phyloP scores from a whole-genome alignment of 2,888 invertebrate genomes.

The Rotaria magnacalcarata region DNA sequence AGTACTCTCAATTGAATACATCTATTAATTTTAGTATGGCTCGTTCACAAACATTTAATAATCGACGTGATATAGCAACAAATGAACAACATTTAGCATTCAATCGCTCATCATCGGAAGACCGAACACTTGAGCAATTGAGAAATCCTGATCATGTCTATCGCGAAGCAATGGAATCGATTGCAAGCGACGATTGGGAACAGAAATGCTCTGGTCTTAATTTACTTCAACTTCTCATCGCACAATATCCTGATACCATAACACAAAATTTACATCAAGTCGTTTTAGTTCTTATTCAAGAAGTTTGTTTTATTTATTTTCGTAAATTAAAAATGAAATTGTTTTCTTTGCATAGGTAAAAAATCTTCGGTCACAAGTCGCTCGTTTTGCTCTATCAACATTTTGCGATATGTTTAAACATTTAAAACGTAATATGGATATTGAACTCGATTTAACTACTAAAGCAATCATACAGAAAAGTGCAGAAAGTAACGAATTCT shows the following conservation, averaged over 20 bases:
- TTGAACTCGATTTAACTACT: conserved; percentile 79
- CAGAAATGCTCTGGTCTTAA: conserved; percentile 58
- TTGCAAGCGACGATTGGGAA: conserved; percentile 49
- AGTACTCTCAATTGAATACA: background rate
- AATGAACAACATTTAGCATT: conserved; percentile 1
- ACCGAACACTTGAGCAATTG: conserved; percentile 34
- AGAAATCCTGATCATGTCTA: conserved; percentile 41
- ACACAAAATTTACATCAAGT: conserved; percentile 55
- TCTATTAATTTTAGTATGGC: conserved; percentile 30
- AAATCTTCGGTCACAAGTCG: conserved; percentile 79
- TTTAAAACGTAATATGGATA: conserved; percentile 63
- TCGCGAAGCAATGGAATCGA: conserved; percentile 42
- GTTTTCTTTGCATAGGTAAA: conserved; percentile 62
- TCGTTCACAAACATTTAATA: conserved; percentile 31
- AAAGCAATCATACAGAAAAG: conserved; percentile 76
- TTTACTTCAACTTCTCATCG: conserved; percentile 54
- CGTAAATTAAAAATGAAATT: too few relatives aligned
- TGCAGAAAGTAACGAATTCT: conserved; percentile 81
- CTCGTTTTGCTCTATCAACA: conserved; percentile 78
- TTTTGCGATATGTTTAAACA: conserved; percentile 73
- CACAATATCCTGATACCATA: conserved; percentile 56
- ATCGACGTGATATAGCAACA: conserved; percentile 15
- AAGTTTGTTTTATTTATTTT: conserved; percentile 66
- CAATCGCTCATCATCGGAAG: conserved; percentile 36
- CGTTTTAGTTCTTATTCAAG: conserved; percentile 62